Base-by-base conservation (phyloP, 2,113 vertebrate genomes). In the Nannobrachium achirus region DNA sequence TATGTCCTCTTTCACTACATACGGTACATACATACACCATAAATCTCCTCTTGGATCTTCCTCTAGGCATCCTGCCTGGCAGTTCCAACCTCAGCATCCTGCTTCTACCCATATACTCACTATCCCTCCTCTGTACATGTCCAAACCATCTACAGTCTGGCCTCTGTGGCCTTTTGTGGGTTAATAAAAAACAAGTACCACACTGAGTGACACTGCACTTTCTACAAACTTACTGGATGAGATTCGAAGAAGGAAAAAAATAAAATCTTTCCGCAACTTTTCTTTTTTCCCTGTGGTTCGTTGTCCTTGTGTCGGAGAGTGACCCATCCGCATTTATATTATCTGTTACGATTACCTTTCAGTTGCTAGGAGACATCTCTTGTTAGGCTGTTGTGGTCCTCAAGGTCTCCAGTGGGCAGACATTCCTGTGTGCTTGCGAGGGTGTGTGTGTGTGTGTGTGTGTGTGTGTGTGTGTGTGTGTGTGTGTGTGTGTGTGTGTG, bases 341-440 rank as follows among this genome's bases (percentile, higher is more conserved):
- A 78, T 80, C 59, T 80, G 60, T 13, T 63, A 70, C 82, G 73
- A 79, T 85, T 82, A 79, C 75, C 50, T 68, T 64, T 60, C 79
- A 76, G 86, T 89, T 88, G 88, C 88, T 86, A 88, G 80, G 86
- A 81, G 77, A 88, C 74, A 70, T 78, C 49, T 71, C 62, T 56
- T 62, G 38, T 49, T 41, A 44, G 46, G 39, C 67, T 80, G 66
- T 55, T 78, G 71, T 75, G 66, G 68, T 76, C 77, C 63, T 80
- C 69, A 87, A 79, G 84, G 78, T 84, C 75, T 78, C 74, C 44
- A 64, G 66, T 73, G 77, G 71, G 82, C 63, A 82, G 75, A 73
- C 57, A 46, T 56, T 59, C 76, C 59, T 65, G 60, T 63, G 39
- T 62, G 69, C 18, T 11, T 73, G 68, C 60, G 38, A 57, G 45